Evolutionary conservation across 1,140 invertebrate genomes (phyloP), one percentile per base, ranked within the genome.

Genomic region (Centruroides sculpturatus): DNA sequence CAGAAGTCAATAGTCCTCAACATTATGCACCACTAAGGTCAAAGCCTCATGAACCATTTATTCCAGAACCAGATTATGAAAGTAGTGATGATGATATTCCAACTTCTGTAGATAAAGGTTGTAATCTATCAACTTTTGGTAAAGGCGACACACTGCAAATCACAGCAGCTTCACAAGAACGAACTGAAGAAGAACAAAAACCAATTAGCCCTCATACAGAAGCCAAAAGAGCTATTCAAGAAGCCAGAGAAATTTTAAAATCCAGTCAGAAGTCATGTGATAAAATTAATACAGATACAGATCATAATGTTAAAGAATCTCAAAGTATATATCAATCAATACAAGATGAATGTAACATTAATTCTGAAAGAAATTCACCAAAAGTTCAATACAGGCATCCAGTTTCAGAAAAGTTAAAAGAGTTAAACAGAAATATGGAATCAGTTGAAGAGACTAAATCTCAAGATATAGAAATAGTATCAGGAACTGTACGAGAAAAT

Each of bases 61-160:
- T 92, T 60, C 89, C 89, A 1, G 89, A 92, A 69, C 89, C 89
- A 0, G 89, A 92, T 74, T 92, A 92, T 74, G 70, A 90, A 56
- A 64, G 65, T 55, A 66, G 62, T 53, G 69, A 70, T 46, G 69
- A 70, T 54, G 65, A 69, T 60, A 53, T 63, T 23, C 55, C 57
- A 48, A 63, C 58, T 47, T 63, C 62, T 49, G 58, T 59, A 35
- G 56, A 59, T 13, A 48, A 64, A 59, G 57, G 48, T 47, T 57
- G 48, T 23, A 61, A 12, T 56, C 49, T 61, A 13, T 59, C 59
- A 47, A 64, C 62, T n/a, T 64, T 64, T 55, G 62, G 62, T 34
- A 64, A 64, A 61, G 59, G 57, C 35, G 63, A 64, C 6, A 9
- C 35, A 41, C 12, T 47, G 5, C 59, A 51, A 58, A 59, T 59